Conservation (phyloP, 2,113 vertebrate genomes). For the Candoia aspera region DNA sequence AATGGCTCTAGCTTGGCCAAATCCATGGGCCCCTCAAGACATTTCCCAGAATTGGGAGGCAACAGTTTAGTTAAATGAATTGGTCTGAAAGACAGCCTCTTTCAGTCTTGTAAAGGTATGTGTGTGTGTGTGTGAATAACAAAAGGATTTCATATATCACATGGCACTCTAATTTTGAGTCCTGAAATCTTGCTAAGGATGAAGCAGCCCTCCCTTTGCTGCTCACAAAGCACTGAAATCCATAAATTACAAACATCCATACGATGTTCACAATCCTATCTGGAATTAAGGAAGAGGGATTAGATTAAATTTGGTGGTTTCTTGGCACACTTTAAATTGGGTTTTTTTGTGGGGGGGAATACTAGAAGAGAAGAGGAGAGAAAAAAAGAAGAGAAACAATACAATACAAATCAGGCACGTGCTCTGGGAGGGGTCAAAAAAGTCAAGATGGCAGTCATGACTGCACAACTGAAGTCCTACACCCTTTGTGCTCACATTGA, state of each 20-base stretch:
- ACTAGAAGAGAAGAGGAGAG: not conserved
- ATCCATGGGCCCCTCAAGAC: not conserved
- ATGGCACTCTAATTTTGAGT: not conserved
- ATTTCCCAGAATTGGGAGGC: not conserved
- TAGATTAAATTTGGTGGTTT: too few species aligned
- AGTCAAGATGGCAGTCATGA: not conserved
- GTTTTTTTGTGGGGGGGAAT: too few species aligned
- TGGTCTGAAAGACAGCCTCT: not conserved
- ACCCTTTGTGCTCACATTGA: too few species aligned
- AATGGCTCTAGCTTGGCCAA: not conserved
- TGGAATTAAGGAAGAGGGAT: not conserved
- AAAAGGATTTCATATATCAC: not conserved
- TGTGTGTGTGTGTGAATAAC: not conserved
- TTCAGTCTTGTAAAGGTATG: too few species aligned
- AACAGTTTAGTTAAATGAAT: not conserved
- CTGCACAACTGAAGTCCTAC: too few species aligned
- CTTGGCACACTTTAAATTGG: too few species aligned
- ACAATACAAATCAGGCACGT: not conserved
- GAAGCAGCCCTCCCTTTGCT: not conserved
- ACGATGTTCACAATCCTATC: not conserved
- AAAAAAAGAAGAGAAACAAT: not conserved
- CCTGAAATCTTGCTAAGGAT: not conserved
- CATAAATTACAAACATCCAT: not conserved
- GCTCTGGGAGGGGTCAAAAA: not conserved
- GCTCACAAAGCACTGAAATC: not conserved